These are phyloP conservation scores for Aproaerema taeniolella DNA, from an alignment of 2,888 invertebrate genomes.

Conservation along the genomic window DNA sequence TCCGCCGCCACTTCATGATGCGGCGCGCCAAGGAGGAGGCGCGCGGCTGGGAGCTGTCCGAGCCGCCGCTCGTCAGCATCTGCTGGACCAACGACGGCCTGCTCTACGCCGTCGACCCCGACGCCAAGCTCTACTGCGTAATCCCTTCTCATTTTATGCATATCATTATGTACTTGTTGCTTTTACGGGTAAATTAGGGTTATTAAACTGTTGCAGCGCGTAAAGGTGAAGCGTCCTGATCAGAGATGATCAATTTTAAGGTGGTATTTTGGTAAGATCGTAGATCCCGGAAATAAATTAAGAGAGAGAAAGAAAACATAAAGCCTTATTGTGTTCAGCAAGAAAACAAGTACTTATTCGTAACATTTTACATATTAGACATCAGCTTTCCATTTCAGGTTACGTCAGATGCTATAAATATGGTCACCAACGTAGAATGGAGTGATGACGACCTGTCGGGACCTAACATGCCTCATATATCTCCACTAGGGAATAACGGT, in stretches of 20 bases:
- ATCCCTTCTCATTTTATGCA: slow-evolving; percentile 22
- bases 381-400: too few species aligned
- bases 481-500: slow-evolving; percentile 47
- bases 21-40: slow-evolving; percentile 43
- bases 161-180: too few species aligned
- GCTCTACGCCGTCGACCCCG: slow-evolving; percentile 53
- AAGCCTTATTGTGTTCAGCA: too few species aligned
- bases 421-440: slow-evolving; percentile 58
- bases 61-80: slow-evolving; percentile 40
- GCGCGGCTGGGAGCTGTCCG: slow-evolving; percentile 44
- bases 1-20: slow-evolving; percentile 52
- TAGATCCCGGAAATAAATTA: too few species aligned
- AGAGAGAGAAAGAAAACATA: too few species aligned
- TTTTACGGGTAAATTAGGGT: too few species aligned
- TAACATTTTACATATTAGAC: too few species aligned
- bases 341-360: too few species aligned
- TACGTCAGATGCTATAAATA: slow-evolving; percentile 55
- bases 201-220: too few species aligned
- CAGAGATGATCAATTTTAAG: too few species aligned
- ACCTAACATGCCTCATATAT: slow-evolving; percentile 36
- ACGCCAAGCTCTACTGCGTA: slow-evolving; percentile 52
- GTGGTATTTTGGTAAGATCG: too few species aligned
- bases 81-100: slow-evolving; percentile 61
- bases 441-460: slow-evolving; percentile 38
- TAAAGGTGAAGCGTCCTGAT: too few species aligned